These are phyloP conservation scores for Sicus ferrugineus DNA, from an alignment of 2,888 invertebrate genomes.

Conservation along the genomic window DNA sequence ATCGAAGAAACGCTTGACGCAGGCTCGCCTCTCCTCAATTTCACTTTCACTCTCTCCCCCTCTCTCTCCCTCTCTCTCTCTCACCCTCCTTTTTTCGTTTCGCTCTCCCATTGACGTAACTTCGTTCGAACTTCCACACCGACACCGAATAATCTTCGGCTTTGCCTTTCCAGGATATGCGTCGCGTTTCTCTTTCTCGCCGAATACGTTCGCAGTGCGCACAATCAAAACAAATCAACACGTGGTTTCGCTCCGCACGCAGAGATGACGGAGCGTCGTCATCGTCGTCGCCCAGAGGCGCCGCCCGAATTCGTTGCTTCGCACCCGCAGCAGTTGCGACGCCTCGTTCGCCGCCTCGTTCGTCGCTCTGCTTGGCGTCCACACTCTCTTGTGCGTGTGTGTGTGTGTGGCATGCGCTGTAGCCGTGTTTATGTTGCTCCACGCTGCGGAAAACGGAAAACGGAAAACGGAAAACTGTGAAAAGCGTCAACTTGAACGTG, in stretches of 20 bases:
- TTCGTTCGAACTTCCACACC: not conserved
- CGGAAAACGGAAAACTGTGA: not conserved
- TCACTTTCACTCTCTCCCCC: not conserved
- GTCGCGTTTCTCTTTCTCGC: not conserved
- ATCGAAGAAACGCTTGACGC: no score
- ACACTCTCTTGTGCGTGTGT: slow-evolving; percentile 10
- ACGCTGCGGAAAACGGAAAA: not conserved
- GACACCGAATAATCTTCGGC: not conserved
- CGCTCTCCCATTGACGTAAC: slow-evolving; percentile 13
- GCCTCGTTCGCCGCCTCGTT: not conserved
- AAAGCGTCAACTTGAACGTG: slow-evolving; percentile 36
- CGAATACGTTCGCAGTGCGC: slow-evolving; percentile 49
- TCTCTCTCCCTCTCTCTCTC: not conserved
- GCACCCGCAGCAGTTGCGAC: not conserved
- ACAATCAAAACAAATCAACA: slow-evolving; percentile 63
- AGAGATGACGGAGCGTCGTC: not conserved
- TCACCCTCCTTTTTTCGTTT: not conserved
- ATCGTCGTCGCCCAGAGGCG: not conserved
- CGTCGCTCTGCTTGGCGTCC: not conserved
- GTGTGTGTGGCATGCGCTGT: slow-evolving; percentile 7
- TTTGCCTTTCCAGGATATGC: not conserved
- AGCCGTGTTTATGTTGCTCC: slow-evolving; percentile 13
- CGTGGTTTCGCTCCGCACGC: slow-evolving; percentile 56
- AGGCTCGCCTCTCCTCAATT: slow-evolving; percentile 11
- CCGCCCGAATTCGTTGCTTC: not conserved